A percentile compares a stretch with the other conserved stretches of the same genome.
phyloP scores from a whole-genome alignment of 2,888 invertebrate species.

The Phyto melanocephala region DNA sequence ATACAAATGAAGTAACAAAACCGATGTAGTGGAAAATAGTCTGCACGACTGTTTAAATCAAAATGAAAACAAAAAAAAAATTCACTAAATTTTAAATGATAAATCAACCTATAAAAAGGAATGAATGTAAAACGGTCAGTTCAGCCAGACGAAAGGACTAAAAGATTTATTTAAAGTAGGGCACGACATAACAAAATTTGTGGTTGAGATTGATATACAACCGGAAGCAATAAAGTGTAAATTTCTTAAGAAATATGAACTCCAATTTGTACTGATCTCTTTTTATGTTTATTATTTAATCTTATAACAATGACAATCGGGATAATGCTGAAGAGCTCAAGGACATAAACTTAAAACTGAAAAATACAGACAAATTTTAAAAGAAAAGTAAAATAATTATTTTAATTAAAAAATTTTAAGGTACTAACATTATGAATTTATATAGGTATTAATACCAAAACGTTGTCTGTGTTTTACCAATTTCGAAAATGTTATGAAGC shows the following conservation, averaged over 20 bases:
- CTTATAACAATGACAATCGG: not conserved
- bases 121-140: too few relatives aligned
- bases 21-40: slow-evolving; percentile 64
- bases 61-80: slow-evolving; percentile 11
- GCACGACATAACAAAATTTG: not conserved
- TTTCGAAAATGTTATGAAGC: too few relatives aligned
- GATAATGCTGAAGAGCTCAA: not conserved
- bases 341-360: not conserved
- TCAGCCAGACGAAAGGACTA: not conserved
- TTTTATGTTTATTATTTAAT: not conserved
- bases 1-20: not conserved
- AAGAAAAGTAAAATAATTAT: not conserved
- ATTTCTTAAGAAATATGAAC: slow-evolving; percentile 45
- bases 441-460: too few relatives aligned
- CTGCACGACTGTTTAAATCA: slow-evolving; percentile 3
- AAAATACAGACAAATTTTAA: too few relatives aligned
- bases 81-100: not conserved
- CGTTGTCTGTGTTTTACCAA: too few relatives aligned
- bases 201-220: slow-evolving; percentile 7
- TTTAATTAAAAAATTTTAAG: too few relatives aligned
- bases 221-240: slow-evolving; percentile 55
- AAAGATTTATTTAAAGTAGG: not conserved
- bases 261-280: not conserved
- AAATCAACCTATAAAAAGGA: not conserved
- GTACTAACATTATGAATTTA: too few relatives aligned